phyloP scores from a whole-genome alignment of 2,888 invertebrate genomes.

The Leistus spinibarbis region DNA sequence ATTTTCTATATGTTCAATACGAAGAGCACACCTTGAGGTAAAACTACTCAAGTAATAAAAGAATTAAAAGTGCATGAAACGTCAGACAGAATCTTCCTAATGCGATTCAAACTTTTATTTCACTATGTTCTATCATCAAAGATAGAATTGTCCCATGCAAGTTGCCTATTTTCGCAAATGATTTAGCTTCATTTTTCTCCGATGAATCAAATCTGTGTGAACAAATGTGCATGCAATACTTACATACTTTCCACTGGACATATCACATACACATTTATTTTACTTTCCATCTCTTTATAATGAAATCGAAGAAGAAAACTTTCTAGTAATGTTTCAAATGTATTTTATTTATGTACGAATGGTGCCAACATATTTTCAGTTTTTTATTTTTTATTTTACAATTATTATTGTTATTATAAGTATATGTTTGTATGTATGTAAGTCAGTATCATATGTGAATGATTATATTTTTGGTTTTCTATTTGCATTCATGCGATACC shows the following conservation, averaged over 20 bases:
- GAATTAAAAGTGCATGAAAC: not conserved
- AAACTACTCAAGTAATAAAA: not conserved
- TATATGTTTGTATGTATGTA: too few relatives aligned
- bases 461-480: not conserved
- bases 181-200: not conserved
- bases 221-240: constrained; percentile 11
- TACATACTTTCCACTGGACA: not conserved
- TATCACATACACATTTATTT: not conserved
- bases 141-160: too few relatives aligned
- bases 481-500: not conserved
- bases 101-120: too few relatives aligned
- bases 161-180: not conserved
- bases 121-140: too few relatives aligned
- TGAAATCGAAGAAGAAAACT: constrained; percentile 29
- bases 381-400: not conserved
- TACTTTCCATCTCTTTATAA: constrained; percentile 32
- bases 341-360: too few relatives aligned
- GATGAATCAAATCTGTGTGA: not conserved
- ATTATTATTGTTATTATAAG: not conserved
- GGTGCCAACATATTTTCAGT: not conserved
- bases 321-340: constrained; percentile 9
- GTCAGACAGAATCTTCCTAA: not conserved
- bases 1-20: not conserved
- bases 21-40: not conserved
- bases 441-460: not conserved